Percentiles rank a stretch among this genome's conserved stretches.
Conservation (phyloP, 2,888 invertebrate species). For the Campoplex capitator region DNA sequence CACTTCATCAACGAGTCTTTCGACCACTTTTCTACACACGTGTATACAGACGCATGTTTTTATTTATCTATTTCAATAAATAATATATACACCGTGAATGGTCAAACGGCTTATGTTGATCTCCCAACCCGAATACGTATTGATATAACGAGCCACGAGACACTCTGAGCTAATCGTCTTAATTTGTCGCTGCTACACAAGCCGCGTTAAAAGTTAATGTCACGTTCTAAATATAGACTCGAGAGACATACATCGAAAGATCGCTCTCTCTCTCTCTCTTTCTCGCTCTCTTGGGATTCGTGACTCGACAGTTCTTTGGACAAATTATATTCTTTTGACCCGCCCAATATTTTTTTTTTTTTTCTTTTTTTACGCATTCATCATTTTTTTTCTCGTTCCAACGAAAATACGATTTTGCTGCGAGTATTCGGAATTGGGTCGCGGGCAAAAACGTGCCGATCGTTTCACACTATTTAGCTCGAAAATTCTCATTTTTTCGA, state of each 20-base stretch:
- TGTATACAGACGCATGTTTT: background rate
- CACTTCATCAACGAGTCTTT: background rate
- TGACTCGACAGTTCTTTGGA: conserved; percentile 5
- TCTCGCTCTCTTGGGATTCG: background rate
- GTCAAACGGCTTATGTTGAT: conserved; percentile 58
- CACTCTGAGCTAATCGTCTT: conserved; percentile 76
- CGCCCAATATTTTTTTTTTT: background rate
- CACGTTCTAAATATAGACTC: conserved; percentile 76
- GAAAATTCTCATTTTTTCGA: background rate
- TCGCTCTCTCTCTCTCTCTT: background rate
- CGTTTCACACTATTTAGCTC: background rate
- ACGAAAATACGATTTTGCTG: background rate
- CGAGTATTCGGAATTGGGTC: background rate
- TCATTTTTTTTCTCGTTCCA: background rate
- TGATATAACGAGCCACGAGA: conserved; percentile 75
- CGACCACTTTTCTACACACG: background rate
- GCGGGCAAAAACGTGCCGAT: background rate
- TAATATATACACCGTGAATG: background rate
- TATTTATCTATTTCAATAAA: background rate
- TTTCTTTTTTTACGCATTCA: background rate
- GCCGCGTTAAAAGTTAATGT: conserved; percentile 75
- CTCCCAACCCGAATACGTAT: conserved; percentile 72
- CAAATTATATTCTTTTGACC: background rate
- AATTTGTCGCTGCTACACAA: conserved; percentile 75
- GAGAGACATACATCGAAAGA: conserved; percentile 24